Percentiles rank a stretch among this genome's conserved stretches.
Conservation (phyloP, 2,113 vertebrate genomes). For the Tautogolabrus adspersus region DNA sequence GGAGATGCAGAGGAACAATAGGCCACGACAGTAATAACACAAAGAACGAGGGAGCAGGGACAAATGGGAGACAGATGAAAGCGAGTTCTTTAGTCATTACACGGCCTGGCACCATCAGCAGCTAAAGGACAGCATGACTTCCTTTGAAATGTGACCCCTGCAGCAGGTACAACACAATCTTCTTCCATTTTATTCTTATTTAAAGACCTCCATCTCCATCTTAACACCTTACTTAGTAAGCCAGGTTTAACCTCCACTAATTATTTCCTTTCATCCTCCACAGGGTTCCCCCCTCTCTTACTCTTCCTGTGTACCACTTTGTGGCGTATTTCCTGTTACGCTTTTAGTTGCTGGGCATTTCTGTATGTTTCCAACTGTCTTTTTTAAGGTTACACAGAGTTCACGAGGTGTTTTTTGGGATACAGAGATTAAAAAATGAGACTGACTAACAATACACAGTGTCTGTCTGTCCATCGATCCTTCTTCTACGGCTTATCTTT, state of each 20-base stretch:
- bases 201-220: conserved; percentile 17
- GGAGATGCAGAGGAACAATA: conserved; percentile 64
- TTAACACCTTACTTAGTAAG: not conserved
- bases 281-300: not conserved
- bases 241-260: not conserved
- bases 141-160: conserved; percentile 63
- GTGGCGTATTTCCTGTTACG: too few relatives aligned
- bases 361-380: too few relatives aligned
- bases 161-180: conserved; percentile 6
- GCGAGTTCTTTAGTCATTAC: conserved; percentile 54
- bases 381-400: too few relatives aligned
- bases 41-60: conserved; percentile 30
- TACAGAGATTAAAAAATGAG: too few relatives aligned
- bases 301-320: not conserved
- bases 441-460: too few relatives aligned
- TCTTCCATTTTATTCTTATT: conserved; percentile 28
- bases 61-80: conserved; percentile 71
- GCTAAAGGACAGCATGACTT: conserved; percentile 50
- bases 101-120: conserved; percentile 38
- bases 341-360: too few relatives aligned
- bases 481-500: too few relatives aligned
- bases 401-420: too few relatives aligned
- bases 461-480: too few relatives aligned
- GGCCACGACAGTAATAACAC: conserved; percentile 42
- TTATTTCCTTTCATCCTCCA: conserved; percentile 31